Conservation (phyloP, 2,113 vertebrate species). For the Butorides virescens region DNA sequence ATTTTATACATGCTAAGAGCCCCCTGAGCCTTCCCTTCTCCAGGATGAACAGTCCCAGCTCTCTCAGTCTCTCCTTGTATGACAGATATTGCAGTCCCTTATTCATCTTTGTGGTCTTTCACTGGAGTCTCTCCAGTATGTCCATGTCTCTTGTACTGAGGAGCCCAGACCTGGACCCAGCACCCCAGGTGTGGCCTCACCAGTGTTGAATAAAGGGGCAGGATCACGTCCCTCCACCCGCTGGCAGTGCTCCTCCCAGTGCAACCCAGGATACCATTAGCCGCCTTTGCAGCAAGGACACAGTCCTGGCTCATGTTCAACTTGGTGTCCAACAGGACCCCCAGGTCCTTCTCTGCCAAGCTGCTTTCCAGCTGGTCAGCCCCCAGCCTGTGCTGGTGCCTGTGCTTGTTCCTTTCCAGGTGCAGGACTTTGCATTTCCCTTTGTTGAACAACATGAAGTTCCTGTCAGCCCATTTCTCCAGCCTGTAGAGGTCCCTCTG, state of each 20-base stretch:
- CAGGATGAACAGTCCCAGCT: background rate
- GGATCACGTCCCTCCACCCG: background rate
- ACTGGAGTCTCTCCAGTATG: background rate
- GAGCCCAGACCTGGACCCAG: background rate
- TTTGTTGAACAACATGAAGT: background rate
- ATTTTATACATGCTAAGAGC: background rate
- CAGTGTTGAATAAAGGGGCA: background rate
- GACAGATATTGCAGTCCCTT: background rate
- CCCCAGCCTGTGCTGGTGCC: background rate
- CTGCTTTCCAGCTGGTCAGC: background rate
- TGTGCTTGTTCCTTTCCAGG: background rate
- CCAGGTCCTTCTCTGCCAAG: background rate
- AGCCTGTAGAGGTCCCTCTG: background rate
- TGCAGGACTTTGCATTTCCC: background rate
- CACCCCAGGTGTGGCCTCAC: background rate
- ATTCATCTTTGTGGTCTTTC: background rate
- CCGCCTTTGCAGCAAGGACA: background rate
- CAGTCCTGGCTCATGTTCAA: accelerated
- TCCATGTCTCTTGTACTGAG: background rate
- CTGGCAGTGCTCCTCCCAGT: background rate
- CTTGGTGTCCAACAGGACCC: background rate
- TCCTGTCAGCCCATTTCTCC: background rate
- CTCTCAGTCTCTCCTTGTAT: background rate
- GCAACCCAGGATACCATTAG: background rate
- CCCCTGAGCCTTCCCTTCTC: background rate